These are phyloP conservation scores for Bellardia pandia DNA, from an alignment of 2,888 invertebrate genomes.

Conservation along the genomic window DNA sequence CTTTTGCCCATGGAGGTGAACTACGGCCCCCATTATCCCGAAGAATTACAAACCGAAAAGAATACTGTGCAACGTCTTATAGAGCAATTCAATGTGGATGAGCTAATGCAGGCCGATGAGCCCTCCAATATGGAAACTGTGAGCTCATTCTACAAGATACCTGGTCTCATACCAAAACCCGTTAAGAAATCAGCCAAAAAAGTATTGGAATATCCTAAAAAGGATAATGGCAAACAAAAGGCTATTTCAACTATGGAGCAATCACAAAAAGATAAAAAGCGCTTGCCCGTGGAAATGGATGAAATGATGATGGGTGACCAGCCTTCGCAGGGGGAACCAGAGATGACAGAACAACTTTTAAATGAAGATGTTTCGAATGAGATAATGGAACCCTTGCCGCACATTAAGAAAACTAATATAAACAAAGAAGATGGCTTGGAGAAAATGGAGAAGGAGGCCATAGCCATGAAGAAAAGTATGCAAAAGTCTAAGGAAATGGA, in stretches of 20 bases:
- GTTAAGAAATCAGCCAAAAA: constrained; percentile 82
- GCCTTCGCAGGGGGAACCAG: constrained; percentile 77
- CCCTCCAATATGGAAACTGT: constrained; percentile 72
- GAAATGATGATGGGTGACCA: constrained; percentile 84
- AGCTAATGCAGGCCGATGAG: constrained; percentile 83
- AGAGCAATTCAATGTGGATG: constrained; percentile 81
- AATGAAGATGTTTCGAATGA: constrained; percentile 80
- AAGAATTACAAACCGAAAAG: constrained; percentile 77
- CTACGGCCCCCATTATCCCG: constrained; percentile 75
- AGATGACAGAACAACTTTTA: constrained; percentile 69
- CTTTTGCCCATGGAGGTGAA: constrained; percentile 77
- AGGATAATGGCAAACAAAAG: constrained; percentile 51
- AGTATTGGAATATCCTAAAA: constrained; percentile 75
- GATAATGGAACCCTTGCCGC: constrained; percentile 81
- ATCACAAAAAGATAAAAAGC: constrained; percentile 63
- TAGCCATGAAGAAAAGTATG: constrained; percentile 67
- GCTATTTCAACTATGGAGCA: constrained; percentile 48
- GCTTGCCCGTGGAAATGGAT: constrained; percentile 72
- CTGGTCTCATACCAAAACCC: constrained; percentile 81
- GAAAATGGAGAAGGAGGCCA: constrained; percentile 78
- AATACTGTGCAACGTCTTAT: constrained; percentile 79
- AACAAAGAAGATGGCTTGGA: constrained; percentile 76
- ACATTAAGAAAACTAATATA: constrained; percentile 80
- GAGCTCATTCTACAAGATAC: constrained; percentile 76
- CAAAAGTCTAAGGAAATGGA: constrained; percentile 59